Evolutionary conservation across 2,113 vertebrate species (phyloP).

Genomic region (Saimiri boliviensis): DNA sequence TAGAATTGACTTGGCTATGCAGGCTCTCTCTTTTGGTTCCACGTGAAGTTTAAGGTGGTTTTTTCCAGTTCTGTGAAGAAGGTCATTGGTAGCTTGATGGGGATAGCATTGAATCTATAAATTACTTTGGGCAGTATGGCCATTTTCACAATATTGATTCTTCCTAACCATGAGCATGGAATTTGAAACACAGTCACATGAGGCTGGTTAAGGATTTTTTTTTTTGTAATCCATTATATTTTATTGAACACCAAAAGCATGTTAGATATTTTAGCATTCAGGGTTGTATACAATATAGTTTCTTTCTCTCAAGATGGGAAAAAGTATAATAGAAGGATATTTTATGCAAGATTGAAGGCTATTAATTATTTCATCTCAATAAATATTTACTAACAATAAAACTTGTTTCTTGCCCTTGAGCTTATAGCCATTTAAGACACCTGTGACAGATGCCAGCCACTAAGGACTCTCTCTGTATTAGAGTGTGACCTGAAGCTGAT

Average conservation of each 20-base stretch:
- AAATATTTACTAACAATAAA: conserved; percentile 47
- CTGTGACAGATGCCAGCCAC: background rate
- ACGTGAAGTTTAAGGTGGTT: too few species aligned
- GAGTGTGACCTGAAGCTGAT: background rate
- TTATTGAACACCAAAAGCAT: background rate
- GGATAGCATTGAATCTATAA: too few species aligned
- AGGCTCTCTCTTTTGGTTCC: too few species aligned
- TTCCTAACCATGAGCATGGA: too few species aligned
- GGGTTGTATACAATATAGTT: background rate
- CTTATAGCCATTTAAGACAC: background rate
- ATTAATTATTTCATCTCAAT: conserved; percentile 48
- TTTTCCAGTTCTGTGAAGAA: too few species aligned
- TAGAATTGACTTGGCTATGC: too few species aligned
- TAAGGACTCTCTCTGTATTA: background rate
- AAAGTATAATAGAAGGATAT: background rate
- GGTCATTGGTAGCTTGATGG: too few species aligned
- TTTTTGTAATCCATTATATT: conserved; percentile 6
- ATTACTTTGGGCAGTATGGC: too few species aligned
- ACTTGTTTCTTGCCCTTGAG: conserved; percentile 9
- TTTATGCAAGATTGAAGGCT: conserved; percentile 1
- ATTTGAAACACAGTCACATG: background rate
- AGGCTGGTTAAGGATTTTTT: background rate
- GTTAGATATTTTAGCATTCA: background rate
- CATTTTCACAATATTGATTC: too few species aligned
- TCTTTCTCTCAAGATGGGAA: background rate